A percentile compares a stretch with the other conserved stretches of the same genome.
These are phyloP conservation scores for Eupithecia exiguata DNA, from an alignment of 2,888 invertebrate genomes.

Conservation along the genomic window DNA sequence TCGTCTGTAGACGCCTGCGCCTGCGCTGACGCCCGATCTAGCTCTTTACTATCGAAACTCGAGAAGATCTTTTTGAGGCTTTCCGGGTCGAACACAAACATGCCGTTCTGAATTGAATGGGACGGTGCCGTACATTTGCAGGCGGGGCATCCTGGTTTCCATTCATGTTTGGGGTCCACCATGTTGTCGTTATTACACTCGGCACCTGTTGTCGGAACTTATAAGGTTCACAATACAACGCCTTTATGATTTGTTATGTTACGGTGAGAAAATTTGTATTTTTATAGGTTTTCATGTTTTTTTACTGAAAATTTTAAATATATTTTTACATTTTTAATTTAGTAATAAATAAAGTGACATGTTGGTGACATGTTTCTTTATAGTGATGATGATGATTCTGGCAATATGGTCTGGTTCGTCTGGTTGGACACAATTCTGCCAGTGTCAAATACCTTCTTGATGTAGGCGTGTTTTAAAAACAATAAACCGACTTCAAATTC, in stretches of 20 bases:
- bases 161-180: background rate
- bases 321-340: background rate
- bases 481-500: too few relatives aligned
- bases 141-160: constrained; percentile 39
- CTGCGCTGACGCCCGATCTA: constrained; percentile 24
- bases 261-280: background rate
- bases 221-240: background rate
- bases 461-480: too few relatives aligned
- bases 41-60: constrained; percentile 60
- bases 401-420: too few relatives aligned
- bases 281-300: background rate
- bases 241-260: background rate
- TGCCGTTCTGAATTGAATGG: constrained; percentile 46
- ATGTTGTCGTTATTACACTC: background rate
- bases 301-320: background rate
- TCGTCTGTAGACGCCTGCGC: constrained; percentile 37
- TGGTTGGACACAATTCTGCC: too few relatives aligned
- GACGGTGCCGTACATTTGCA: constrained; percentile 45
- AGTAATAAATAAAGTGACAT: background rate
- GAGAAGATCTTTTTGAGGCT: constrained; percentile 58
- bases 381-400: too few relatives aligned
- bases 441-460: too few relatives aligned
- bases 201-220: background rate
- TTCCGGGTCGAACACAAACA: constrained; percentile 63
- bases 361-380: background rate